Base-by-base conservation (phyloP, 1,140 invertebrate genomes). In the Phymastichus coffea region DNA sequence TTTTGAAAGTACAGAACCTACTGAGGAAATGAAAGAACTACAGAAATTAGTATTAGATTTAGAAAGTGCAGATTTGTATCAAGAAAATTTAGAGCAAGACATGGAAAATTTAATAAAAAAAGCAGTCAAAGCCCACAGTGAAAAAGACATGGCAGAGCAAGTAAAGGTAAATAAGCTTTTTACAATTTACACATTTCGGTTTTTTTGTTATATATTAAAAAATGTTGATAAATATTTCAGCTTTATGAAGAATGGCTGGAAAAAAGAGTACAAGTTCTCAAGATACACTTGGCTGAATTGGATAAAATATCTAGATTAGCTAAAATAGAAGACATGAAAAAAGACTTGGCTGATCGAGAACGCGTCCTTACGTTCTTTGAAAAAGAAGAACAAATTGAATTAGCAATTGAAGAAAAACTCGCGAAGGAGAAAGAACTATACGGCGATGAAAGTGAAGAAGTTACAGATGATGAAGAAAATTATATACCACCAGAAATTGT, bases 321-420 rank as follows among this genome's bases (percentile, higher is more conserved):
- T 49, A 75, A 82, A 47, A 82, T 93, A 46, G 70, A 85, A 63
- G 68, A 81, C 30, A 83, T 86, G 17, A 83, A 88, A 66, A 76
- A 82, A 44, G 73, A 83, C 4, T 68, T 92, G 30, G 44, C 80
- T 38, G 64, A 79, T n/a, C 80, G 81, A 67, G 88, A 91, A 69
- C 82, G 85, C 66, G 80, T 86, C 55, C 75, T 92, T 26, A 91
- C 88, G 79, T 92, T 88, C 81, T 91, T 92, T 77, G 88, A 91
- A 46, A 86, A 88, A 67, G 84, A 90, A 70, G 86, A 90, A 43
- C 69, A 86, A 66, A 85, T 91, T 55, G 88, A 92, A 70, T 73
- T 92, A 12, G 64, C 84, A 72, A 90, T 91, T 66, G 86, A 86
- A 65, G 79, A 70, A 71, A 83, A 77, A 64, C 67, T 75, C 69